Evolutionary conservation across 2,113 vertebrate genomes (phyloP).

Genomic region (Acinonyx jubatus): DNA sequence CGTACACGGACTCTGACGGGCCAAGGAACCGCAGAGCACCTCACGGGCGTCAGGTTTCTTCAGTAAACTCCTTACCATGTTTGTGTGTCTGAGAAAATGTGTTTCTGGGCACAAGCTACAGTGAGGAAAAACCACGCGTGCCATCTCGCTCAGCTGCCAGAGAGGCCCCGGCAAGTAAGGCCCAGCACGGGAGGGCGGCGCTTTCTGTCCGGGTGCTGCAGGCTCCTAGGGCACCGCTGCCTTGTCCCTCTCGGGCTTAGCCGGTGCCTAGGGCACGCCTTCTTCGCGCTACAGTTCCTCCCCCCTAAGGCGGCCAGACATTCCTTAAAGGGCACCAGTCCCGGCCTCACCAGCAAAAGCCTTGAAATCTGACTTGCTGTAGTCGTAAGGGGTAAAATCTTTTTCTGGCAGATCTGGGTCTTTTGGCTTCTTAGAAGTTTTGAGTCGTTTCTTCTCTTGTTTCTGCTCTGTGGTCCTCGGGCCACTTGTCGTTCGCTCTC

Average conservation of each 20-base stretch:
- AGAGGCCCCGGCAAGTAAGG: fast-evolving
- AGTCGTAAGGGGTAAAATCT: conserved; percentile 94
- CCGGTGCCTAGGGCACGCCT: fast-evolving
- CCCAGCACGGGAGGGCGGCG: fast-evolving
- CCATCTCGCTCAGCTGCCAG: not conserved
- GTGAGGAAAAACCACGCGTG: not conserved
- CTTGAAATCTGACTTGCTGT: conserved; percentile 93
- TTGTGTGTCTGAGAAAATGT: too few species aligned
- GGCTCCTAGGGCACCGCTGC: fast-evolving
- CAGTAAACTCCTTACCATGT: not conserved
- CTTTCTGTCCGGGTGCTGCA: fast-evolving
- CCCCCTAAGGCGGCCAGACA: fast-evolving
- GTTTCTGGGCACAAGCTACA: not conserved
- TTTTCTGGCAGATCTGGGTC: conserved; percentile 68
- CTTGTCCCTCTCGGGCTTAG: fast-evolving
- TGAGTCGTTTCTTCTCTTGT: conserved; percentile 88
- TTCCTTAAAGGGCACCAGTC: not conserved
- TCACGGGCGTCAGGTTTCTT: not conserved
- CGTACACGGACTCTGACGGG: not conserved
- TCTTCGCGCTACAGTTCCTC: fast-evolving
- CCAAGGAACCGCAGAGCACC: not conserved
- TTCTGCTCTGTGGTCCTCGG: conserved; percentile 82
- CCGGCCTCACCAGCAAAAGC: conserved; percentile 91
- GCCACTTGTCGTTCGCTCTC: conserved; percentile 85
- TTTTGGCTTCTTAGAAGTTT: conserved; percentile 80